Evolutionary conservation across 2,888 invertebrate species (phyloP).

Genomic region (Lordiphosa andalusiaca): DNA sequence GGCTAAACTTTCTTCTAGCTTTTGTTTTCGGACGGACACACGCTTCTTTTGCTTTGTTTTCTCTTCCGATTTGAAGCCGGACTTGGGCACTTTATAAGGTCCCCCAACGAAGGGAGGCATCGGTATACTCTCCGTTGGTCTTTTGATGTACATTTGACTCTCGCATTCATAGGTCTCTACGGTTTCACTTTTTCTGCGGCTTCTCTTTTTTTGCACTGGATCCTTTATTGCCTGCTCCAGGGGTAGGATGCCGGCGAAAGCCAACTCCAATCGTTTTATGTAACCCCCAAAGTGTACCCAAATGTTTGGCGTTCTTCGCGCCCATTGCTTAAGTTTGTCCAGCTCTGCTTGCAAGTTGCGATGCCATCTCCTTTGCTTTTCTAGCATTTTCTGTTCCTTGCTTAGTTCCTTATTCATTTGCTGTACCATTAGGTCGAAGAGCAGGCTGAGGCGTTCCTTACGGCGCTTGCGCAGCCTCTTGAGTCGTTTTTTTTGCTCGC

Average conservation of each 20-base stretch:
- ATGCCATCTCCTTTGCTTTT: neutral
- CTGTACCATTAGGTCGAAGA: neutral
- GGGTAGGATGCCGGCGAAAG: conserved; percentile 4
- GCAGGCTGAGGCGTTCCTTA: neutral
- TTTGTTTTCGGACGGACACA: neutral
- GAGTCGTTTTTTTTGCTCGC: neutral
- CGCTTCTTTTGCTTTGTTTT: neutral
- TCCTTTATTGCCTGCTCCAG: neutral
- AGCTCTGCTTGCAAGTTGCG: neutral
- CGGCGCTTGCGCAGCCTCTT: neutral
- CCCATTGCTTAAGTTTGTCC: neutral
- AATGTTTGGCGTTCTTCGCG: neutral
- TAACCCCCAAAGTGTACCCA: conserved; percentile 2
- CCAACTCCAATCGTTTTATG: conserved; percentile 4
- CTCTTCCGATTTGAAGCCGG: too few species aligned
- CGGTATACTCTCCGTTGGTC: neutral
- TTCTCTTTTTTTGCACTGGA: too few species aligned
- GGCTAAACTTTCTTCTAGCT: neutral
- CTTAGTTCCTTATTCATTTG: conserved; percentile 1
- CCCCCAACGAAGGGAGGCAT: neutral
- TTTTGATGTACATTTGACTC: neutral
- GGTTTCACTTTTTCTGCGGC: too few species aligned
- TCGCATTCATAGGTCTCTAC: neutral
- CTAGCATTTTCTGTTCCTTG: neutral
- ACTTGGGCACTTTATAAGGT: neutral